Evolutionary conservation across 1,140 invertebrate genomes (phyloP).

Genomic region (Brachionus sp.): DNA sequence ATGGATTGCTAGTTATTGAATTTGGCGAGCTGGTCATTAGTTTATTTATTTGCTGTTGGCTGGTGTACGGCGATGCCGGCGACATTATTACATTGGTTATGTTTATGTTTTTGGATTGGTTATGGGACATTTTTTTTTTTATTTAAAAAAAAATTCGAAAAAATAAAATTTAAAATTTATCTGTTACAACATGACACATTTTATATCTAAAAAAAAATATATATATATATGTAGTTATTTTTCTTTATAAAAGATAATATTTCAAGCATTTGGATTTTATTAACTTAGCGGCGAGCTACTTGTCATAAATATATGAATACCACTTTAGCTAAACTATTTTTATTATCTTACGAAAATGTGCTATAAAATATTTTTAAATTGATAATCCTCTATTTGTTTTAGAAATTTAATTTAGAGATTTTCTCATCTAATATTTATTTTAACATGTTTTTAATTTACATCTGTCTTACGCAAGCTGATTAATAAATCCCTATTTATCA

Average conservation of each 20-base stretch:
- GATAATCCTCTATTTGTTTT: slow-evolving; percentile 2
- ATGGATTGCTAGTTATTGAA: background rate
- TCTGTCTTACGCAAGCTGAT: background rate
- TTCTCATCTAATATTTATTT: background rate
- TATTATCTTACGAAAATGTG: slow-evolving; percentile 1
- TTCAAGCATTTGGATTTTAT: background rate
- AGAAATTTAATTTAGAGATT: background rate
- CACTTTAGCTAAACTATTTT: background rate
- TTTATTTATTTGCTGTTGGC: background rate
- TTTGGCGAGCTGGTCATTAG: background rate
- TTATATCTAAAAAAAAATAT: slow-evolving; percentile 23
- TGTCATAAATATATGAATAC: background rate
- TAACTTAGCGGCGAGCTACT: background rate
- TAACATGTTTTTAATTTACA: slow-evolving; percentile 8
- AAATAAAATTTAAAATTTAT: background rate
- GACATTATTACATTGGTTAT: slow-evolving; percentile 2
- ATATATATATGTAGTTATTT: background rate
- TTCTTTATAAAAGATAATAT: background rate
- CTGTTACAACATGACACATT: slow-evolving; percentile 22
- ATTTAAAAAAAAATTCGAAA: background rate
- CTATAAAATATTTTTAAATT: background rate
- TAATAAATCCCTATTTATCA: background rate
- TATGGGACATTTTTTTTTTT: slow-evolving; percentile 29
- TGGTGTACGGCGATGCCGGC: slow-evolving; percentile 5
- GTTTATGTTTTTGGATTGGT: background rate